A percentile compares a stretch with the other conserved stretches of the same genome.
Conservation (phyloP, 1,140 invertebrate species). For the Lepidurus packardi region DNA sequence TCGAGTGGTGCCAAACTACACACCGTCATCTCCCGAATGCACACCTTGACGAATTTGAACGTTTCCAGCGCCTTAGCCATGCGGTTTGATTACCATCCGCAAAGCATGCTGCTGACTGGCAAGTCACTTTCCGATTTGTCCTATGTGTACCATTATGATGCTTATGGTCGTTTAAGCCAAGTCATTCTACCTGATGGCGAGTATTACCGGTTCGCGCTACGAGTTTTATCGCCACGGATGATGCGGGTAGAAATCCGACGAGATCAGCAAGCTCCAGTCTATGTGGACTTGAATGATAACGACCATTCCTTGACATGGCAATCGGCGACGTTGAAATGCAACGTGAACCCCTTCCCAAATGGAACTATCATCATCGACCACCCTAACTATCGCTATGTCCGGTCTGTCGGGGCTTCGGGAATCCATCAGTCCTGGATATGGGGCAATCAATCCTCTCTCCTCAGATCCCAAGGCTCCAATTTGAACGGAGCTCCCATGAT, state of each 20-base stretch:
- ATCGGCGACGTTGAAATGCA: constrained; percentile 69
- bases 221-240: constrained; percentile 38
- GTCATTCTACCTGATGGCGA: constrained; percentile 85
- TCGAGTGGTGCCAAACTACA: constrained; percentile 29
- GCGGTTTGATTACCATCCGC: constrained; percentile 70
- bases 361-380: not conserved
- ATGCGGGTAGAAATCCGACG: constrained; percentile 46
- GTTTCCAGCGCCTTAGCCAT: constrained; percentile 25
- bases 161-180: constrained; percentile 71
- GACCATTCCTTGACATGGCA: constrained; percentile 83
- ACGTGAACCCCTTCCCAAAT: constrained; percentile 42
- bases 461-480: constrained; percentile 8
- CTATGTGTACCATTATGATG: constrained; percentile 82
- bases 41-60: constrained; percentile 24
- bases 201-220: constrained; percentile 67
- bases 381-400: constrained; percentile 12
- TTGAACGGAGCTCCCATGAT: constrained; percentile 7
- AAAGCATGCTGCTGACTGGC: constrained; percentile 70
- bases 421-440: constrained; percentile 1
- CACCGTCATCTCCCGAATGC: constrained; percentile 22
- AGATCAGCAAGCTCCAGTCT: constrained; percentile 75
- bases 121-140: constrained; percentile 56
- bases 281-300: constrained; percentile 82
- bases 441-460: not conserved
- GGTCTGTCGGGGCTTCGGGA: not conserved